Evolutionary conservation across 2,113 vertebrate species (phyloP), one percentile per base, ranked within the genome.

Genomic region (Lampris incognitus): DNA sequence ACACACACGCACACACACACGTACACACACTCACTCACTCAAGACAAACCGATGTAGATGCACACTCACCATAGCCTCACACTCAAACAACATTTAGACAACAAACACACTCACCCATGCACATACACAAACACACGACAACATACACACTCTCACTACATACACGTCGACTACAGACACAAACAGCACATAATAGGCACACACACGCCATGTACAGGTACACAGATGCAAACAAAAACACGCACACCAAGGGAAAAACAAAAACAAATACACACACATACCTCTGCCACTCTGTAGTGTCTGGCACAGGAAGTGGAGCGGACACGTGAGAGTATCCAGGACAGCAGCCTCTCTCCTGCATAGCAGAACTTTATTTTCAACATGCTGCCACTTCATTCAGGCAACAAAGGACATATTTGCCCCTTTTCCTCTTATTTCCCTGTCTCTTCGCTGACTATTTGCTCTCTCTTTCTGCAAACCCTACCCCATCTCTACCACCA

Each of bases 291-390:
- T 83, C 79, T 74, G 69, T 46, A 59, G 73, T 82, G 85, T 83
- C 65, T 66, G 69, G 68, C 38, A 61, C 66, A 74, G 68, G 78
- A 90, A 92, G 40, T 89, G 76, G 83, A 88, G 85, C 76, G 64
- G 78, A 91, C 75, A 64, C 60, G 41, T 66, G 66, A 71, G 69
- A 42, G 56, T 79, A 38, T 89, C 83, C 76, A 64, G 71, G 73
- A 63, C 83, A 50, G 72, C 66, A 54, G 65, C 79, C 87, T 69
- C 55, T 79, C 66, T 71, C 44, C 56, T 71, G 64, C 73, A 73
- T 68, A 78, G 69, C 42, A 66, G 1, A 69, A 67, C 54, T 72
- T 87, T 77, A 72, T 79, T 81, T 80, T 63, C 57, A 72, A 79
- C 67, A 68, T 66, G 36, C 46, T 67, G 10, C 51, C 54, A 64